Percentiles rank a stretch among this genome's conserved stretches.
These are phyloP conservation scores for Caenorhabditis brenneri DNA, from an alignment of 1,140 invertebrate genomes.

Conservation along the genomic window DNA sequence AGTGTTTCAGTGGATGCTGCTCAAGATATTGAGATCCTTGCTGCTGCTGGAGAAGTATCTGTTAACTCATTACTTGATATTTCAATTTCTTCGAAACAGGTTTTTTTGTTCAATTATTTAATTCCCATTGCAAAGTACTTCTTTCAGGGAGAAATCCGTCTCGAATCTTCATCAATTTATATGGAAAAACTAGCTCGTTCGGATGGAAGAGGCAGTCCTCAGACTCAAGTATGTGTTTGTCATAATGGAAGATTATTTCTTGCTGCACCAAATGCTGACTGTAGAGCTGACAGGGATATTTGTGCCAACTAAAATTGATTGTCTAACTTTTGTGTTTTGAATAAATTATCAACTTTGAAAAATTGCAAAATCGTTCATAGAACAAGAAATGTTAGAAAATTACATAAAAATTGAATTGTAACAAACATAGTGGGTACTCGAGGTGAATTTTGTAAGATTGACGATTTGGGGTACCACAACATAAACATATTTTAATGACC, in stretches of 20 bases:
- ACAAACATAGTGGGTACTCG: not conserved
- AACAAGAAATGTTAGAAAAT: slow-evolving; percentile 5
- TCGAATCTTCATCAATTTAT: slow-evolving; percentile 78
- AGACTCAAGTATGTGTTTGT: slow-evolving; percentile 83
- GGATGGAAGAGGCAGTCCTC: slow-evolving; percentile 59
- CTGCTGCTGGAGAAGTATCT: slow-evolving; percentile 83
- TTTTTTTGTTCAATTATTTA: too few relatives aligned
- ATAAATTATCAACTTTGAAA: not conserved
- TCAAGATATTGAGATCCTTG: slow-evolving; percentile 81
- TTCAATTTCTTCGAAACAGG: slow-evolving; percentile 80
- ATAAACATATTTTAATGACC: not conserved
- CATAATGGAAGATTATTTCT: slow-evolving; percentile 86
- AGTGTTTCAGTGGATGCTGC: slow-evolving; percentile 81
- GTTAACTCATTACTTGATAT: slow-evolving; percentile 82
- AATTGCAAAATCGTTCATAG: not conserved
- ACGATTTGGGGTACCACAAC: not conserved
- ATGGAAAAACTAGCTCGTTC: slow-evolving; percentile 77
- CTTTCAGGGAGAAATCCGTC: slow-evolving; percentile 72
- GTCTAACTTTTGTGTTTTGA: not conserved
- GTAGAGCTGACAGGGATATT: slow-evolving; percentile 77
- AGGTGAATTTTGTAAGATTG: not conserved
- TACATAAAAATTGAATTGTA: slow-evolving; percentile 8
- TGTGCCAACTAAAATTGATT: slow-evolving; percentile 69
- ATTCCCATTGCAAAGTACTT: slow-evolving; percentile 68
- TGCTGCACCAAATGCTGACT: slow-evolving; percentile 81